Conservation (phyloP, 2,888 invertebrate genomes). For the Chesias legatella region DNA sequence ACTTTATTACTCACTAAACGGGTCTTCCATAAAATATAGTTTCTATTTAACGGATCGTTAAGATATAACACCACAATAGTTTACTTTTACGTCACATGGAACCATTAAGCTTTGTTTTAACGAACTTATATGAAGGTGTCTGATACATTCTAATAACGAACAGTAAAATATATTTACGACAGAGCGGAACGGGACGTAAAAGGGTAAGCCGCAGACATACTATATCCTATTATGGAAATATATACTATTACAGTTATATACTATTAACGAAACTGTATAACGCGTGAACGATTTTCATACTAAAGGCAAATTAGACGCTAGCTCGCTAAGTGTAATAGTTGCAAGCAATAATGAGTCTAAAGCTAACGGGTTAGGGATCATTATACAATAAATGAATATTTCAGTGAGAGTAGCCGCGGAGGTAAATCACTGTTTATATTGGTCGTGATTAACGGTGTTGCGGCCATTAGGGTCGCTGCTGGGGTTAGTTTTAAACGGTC, state of each 20-base stretch:
- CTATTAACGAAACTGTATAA: no score
- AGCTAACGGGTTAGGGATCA: no score
- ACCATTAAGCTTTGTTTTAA: slow-evolving; percentile 21
- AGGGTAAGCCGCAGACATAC: no score
- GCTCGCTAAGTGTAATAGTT: no score
- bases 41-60: slow-evolving; percentile 17
- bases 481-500: slow-evolving; percentile 15
- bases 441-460: slow-evolving; percentile 10
- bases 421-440: slow-evolving; percentile 15
- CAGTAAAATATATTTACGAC: slow-evolving; percentile 15
- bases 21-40: slow-evolving; percentile 12
- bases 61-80: slow-evolving; percentile 16
- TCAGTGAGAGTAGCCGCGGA: not conserved
- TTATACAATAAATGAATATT: no score
- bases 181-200: not conserved
- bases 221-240: no score
- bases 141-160: no score
- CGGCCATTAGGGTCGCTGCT: slow-evolving; percentile 4
- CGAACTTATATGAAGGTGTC: slow-evolving; percentile 22
- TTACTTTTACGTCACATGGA: slow-evolving; percentile 25
- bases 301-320: not conserved
- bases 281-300: no score
- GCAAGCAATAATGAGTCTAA: no score
- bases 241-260: no score
- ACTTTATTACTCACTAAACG: slow-evolving; percentile 4